Evolutionary conservation across 1,140 invertebrate genomes (phyloP).

Genomic region (Bemisia tabaci): DNA sequence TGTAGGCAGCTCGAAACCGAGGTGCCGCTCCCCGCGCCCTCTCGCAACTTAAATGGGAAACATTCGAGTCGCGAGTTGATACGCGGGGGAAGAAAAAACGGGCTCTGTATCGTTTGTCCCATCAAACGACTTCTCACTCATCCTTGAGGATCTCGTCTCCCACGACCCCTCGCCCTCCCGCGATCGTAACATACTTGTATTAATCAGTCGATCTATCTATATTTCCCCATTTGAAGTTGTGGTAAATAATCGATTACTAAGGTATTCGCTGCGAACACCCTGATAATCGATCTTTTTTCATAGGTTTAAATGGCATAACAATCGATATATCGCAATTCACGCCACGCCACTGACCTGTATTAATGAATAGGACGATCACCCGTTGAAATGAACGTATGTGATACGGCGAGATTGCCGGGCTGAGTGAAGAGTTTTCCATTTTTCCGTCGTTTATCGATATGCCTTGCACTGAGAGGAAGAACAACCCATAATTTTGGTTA

Average conservation of each 20-base stretch:
- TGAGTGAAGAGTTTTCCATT: too few relatives aligned
- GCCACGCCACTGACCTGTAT: not conserved
- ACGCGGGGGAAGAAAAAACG: not conserved
- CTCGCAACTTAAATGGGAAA: not conserved
- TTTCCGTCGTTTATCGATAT: too few relatives aligned
- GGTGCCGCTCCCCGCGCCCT: not conserved
- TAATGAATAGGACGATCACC: not conserved
- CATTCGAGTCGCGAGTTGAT: not conserved
- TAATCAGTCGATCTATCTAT: not conserved
- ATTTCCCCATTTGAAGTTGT: too few relatives aligned
- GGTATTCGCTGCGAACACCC: too few relatives aligned
- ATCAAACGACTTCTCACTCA: not conserved
- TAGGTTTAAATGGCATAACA: too few relatives aligned
- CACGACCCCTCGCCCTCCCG: not conserved
- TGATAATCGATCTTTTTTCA: too few relatives aligned
- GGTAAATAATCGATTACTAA: too few relatives aligned
- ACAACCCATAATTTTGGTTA: too few relatives aligned
- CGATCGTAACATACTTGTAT: not conserved
- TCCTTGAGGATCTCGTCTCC: not conserved
- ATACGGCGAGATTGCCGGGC: too few relatives aligned
- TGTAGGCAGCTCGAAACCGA: too few relatives aligned
- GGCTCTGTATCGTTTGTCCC: not conserved
- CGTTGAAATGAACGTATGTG: not conserved
- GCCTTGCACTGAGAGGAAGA: too few relatives aligned
- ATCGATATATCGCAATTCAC: too few relatives aligned